phyloP scores from a whole-genome alignment of 2,888 invertebrate species.

The Andrena marginata region DNA sequence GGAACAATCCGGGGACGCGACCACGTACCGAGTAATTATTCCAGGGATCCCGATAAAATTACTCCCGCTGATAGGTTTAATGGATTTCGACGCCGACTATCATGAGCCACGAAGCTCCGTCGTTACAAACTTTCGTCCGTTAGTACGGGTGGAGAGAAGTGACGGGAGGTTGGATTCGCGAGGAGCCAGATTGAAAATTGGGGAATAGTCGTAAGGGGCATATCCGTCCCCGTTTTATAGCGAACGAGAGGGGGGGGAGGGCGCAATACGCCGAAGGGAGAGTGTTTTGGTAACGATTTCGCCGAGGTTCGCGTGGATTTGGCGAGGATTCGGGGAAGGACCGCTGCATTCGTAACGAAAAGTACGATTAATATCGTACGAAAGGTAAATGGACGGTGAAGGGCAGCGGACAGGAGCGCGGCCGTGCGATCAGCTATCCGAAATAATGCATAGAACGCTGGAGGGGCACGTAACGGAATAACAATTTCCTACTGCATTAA shows the following conservation, averaged over 20 bases:
- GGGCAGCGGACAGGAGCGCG: slow-evolving; percentile 30
- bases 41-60: slow-evolving; percentile 45
- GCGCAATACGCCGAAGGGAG: neutral
- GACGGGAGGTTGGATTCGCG: neutral
- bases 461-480: slow-evolving; percentile 65
- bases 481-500: slow-evolving; percentile 71
- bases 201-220: too few relatives aligned
- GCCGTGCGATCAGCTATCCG: slow-evolving; percentile 53
- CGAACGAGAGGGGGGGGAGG: neutral
- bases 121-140: slow-evolving; percentile 25
- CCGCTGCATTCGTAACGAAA: slow-evolving; percentile 20
- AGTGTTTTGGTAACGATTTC: slow-evolving; percentile 20
- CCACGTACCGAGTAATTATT: slow-evolving; percentile 45
- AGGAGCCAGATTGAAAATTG: neutral
- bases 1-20: slow-evolving; percentile 30
- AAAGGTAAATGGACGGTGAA: slow-evolving; percentile 45
- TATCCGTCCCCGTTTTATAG: neutral
- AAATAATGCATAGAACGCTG: slow-evolving; percentile 62
- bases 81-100: neutral
- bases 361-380: slow-evolving; percentile 38
- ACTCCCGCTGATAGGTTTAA: slow-evolving; percentile 1
- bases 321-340: neutral
- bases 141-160: neutral
- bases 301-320: neutral
- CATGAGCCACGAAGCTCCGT: slow-evolving; percentile 17